Base-by-base conservation (phyloP, 2,113 vertebrate genomes). In the Alces alces region DNA sequence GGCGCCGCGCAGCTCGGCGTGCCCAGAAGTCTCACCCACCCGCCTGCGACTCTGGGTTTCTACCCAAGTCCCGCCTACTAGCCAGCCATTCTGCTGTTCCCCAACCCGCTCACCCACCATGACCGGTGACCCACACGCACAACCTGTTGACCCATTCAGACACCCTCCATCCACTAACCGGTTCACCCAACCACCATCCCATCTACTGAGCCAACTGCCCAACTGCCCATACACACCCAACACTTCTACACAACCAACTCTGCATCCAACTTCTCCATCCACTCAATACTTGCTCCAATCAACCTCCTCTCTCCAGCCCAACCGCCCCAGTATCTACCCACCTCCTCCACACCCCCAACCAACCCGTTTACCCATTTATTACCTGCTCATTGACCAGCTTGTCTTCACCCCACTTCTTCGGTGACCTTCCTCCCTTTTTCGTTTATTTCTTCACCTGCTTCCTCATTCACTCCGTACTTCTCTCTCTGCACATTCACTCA, bases 51-150 rank as follows among this genome's bases (percentile, higher is more conserved):
- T 54, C 21, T 1, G 36, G 1, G 3, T 85, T 52, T 50, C 55
- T 73, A 30, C 85, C 15, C 36, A 98, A 98, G 96, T 98, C 99
- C 93, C 98, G 98, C 0, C 97, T 98, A 39, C 47, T 66, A 17
- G 14, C 39, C 45, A 58, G 0, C 39, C 52, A 19, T 25, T 55
- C 54, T 28, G 39, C 80, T 58, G 36, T 27, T 50, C 47, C 43
- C 43, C 17, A 45, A 0, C 76, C 16, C 5, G 0, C 7, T 60
- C 57, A 25, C 10, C 84, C 39, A 36, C 61, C 7, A 0, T 7
- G 6, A 39, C 57, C 52, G 9, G 0, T 33, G 23, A 60, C 43
- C 28, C 50, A 27, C n/a, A 13, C 1, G 1, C 3, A 3, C 6
- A 33, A 39, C 66, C 30, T 13, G 1, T 6, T 39, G 45, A 12